Percentiles rank a stretch among this genome's conserved stretches.
Evolutionary conservation across 2,888 invertebrate species (phyloP).

Genomic region (Agonum fuliginosum): DNA sequence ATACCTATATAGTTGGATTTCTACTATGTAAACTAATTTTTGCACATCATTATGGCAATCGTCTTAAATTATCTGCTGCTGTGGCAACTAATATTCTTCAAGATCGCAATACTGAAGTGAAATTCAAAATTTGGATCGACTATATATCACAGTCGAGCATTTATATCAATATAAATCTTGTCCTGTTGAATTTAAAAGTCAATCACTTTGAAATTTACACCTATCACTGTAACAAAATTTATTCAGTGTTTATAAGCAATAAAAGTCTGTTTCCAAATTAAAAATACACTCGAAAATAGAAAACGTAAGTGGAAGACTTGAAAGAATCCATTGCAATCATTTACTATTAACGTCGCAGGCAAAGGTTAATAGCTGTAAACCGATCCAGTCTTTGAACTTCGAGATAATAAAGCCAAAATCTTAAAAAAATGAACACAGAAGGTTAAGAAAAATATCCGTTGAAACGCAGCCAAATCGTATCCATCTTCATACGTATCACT

Average conservation of each 20-base stretch:
- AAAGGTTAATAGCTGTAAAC: constrained; percentile 49
- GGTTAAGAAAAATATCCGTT: constrained; percentile 48
- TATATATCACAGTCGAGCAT: too few species aligned
- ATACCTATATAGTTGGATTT: too few species aligned
- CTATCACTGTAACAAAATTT: neutral
- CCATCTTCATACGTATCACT: constrained; percentile 56
- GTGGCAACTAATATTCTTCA: too few species aligned
- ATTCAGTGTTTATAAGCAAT: constrained; percentile 2
- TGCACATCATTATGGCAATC: too few species aligned
- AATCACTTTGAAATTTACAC: constrained; percentile 9
- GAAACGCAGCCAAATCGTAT: constrained; percentile 52
- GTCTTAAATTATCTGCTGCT: too few species aligned
- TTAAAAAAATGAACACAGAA: constrained; percentile 46
- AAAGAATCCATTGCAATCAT: constrained; percentile 49
- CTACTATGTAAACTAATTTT: too few species aligned
- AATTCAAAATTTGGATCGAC: too few species aligned
- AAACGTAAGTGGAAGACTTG: constrained; percentile 13
- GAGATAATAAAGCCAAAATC: constrained; percentile 48
- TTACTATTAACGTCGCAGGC: constrained; percentile 45
- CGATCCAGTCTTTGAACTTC: constrained; percentile 46
- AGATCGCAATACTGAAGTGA: too few species aligned
- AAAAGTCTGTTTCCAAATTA: constrained; percentile 27
- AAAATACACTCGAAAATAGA: constrained; percentile 9
- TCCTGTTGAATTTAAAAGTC: neutral
- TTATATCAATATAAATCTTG: neutral